Base-by-base conservation (phyloP, 1,140 invertebrate species). In the Cheumatopsyche charites region DNA sequence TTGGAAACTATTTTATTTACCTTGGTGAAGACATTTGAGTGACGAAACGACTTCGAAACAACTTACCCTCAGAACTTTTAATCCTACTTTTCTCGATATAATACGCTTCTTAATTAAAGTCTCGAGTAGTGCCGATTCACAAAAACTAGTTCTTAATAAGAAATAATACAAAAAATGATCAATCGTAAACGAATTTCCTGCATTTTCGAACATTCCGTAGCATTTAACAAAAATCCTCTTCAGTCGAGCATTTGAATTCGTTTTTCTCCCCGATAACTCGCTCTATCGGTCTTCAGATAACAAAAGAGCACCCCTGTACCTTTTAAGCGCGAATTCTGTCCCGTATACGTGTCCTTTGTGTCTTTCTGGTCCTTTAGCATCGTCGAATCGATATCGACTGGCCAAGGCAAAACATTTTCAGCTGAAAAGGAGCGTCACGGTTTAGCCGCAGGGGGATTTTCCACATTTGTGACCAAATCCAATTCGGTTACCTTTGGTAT, bases 391-490 rank as follows among this genome's bases (percentile, higher is more conserved):
- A 36, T 52, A 52, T 52, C 47, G 47, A 52, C 13, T 52, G n/a
- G 15, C n/a, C 47, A 52, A 17, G n/a, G 47, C 15, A 52, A 52
- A 52, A 52, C 47, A 52, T 52, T 17, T 52, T 52, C 47, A 52
- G 15, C 47, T 52, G 15, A 52, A 52, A 52, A 52, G 47, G 47
- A 52, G 15, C 15, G 19, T 52, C 19, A 52, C 47, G 15, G n/a
- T 17, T 17, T 6, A 2, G 1, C 19, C 1, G 47, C 15, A 12
- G 17, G 19, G 11, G 55, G 55, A 23, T 58, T 58, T 58, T 58
- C 55, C 55, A 58, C 55, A 26, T 58, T 58, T 26, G 21, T 58
- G 55, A 58, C 23, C 55, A 58, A 58, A 58, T 58, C 55, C 17
- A 58, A 58, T 58, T 58, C 13, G 17, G 55, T 7, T 36, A 58